Evolutionary conservation across 2,888 invertebrate species (phyloP).

Genomic region (Schrankia costaestrigalis): DNA sequence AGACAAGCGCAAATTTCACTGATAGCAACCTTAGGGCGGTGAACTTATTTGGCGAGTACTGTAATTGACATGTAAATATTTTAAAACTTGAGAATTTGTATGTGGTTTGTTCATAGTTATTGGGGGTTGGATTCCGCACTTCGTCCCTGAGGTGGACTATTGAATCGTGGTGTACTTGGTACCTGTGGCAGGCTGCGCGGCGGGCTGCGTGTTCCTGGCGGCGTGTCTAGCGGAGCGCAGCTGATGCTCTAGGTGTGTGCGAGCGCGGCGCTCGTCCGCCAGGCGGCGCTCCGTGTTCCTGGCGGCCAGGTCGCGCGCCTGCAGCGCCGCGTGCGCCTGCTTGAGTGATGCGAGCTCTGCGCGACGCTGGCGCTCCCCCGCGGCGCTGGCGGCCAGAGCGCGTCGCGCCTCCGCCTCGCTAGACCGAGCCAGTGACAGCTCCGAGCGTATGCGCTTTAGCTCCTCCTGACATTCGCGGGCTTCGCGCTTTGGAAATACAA

Average conservation of each 20-base stretch:
- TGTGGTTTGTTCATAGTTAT: too few relatives aligned
- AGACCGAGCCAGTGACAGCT: conserved; percentile 77
- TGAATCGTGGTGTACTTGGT: too few relatives aligned
- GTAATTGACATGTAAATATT: too few relatives aligned
- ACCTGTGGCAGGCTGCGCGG: neutral
- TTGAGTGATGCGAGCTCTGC: conserved; percentile 88
- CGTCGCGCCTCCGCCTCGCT: conserved; percentile 89
- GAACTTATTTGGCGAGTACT: too few relatives aligned
- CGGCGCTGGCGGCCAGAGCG: conserved; percentile 54
- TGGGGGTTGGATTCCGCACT: too few relatives aligned
- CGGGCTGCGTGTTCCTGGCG: too few relatives aligned
- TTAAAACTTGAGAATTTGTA: too few relatives aligned
- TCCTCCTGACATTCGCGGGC: conserved; percentile 79
- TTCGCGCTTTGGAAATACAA: conserved; percentile 45
- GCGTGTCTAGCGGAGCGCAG: conserved; percentile 67
- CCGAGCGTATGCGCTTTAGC: conserved; percentile 45
- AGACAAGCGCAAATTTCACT: too few relatives aligned
- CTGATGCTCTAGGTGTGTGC: conserved; percentile 87
- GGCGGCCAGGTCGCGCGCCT: conserved; percentile 56
- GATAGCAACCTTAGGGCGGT: too few relatives aligned
- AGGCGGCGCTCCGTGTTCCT: conserved; percentile 92
- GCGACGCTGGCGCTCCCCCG: conserved; percentile 54
- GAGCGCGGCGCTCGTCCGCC: conserved; percentile 90
- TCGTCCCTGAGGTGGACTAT: too few relatives aligned
- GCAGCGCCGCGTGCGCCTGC: conserved; percentile 93